Evolutionary conservation across 2,113 vertebrate genomes (phyloP), one percentile per base, ranked within the genome.

Genomic region (Cryptotis parvus): DNA sequence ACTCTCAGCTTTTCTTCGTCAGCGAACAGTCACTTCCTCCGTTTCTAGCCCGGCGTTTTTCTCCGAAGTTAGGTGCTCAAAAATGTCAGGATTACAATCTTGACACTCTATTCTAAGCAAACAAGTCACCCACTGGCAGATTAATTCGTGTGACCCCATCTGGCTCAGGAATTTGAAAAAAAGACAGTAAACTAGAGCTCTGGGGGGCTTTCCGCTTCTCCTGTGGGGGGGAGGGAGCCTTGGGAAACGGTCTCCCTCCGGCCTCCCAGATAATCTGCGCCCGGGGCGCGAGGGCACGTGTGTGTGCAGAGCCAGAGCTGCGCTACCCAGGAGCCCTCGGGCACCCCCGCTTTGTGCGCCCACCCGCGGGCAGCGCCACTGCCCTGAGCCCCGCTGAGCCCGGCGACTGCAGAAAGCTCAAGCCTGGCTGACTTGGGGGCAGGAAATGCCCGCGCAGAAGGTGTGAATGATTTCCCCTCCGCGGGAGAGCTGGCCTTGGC

Each of bases 381-480:
- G 63, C 45, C 22, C 61, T 4, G 33, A 37, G 43, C 72, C 74
- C 16, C 39, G 33, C 2, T 4, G 10, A 39, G 27, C 43, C 14
- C 58, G 11, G 10, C 4, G 24, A 66, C 88, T 73, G 29, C 70
- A 2, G n/a, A n/a, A 24, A 52, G 65, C 55, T 58, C 55, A 22
- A 16, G 76, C 80, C 35, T 91, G n/a, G 9, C 37, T 26, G 68
- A 27, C 33, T 70, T 31, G 3, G 65, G 29, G 33, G 4, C 1
- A 58, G 31, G 65, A 88, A 91, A 92, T n/a, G 39, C 45, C 69
- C 82, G 22, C 27, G 39, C 95, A 93, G 78, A 91, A 75, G 95
- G 94, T 95, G 94, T 95, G 66, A 69, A 95, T 96, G 94, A 91
- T 76, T 94, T 92, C 55, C 55, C 55, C 96, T 90, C 95, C 12